Conservation (phyloP, 23 tunicate genomes). For the Oikopleura albicans region DNA sequence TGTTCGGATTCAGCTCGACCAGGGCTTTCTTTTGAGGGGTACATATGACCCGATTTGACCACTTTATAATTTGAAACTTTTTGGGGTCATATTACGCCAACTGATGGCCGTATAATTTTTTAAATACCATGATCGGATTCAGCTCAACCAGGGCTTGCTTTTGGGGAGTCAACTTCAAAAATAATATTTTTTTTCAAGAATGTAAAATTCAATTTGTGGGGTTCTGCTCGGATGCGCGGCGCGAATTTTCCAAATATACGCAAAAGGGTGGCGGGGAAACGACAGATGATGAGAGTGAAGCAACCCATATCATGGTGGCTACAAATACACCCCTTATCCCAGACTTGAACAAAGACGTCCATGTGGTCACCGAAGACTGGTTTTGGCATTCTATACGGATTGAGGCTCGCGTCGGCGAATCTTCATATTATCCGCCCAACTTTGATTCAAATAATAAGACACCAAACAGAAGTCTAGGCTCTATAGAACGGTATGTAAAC, state of each 20-base stretch:
- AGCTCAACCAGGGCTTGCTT: too few species aligned
- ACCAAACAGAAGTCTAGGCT: neutral
- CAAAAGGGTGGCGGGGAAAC: neutral
- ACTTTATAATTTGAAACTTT: too few species aligned
- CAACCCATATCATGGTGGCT: neutral
- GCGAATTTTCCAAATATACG: neutral
- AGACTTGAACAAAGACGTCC: neutral
- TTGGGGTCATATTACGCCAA: too few species aligned
- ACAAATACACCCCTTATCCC: neutral
- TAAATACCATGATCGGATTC: too few species aligned
- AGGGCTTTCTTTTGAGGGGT: too few species aligned
- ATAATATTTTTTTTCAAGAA: neutral
- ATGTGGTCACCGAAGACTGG: neutral
- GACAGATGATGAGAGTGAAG: neutral
- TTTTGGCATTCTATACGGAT: conserved; percentile 13
- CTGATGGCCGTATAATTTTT: too few species aligned
- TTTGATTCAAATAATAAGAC: neutral
- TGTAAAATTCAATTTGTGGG: neutral
- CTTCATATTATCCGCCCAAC: neutral
- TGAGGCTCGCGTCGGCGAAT: neutral
- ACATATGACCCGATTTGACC: too few species aligned
- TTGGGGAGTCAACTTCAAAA: neutral
- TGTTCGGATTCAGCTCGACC: too few species aligned
- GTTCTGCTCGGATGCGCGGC: neutral
- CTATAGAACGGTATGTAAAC: neutral